phyloP scores from a whole-genome alignment of 2,888 invertebrate species.

The Volucella inanis region DNA sequence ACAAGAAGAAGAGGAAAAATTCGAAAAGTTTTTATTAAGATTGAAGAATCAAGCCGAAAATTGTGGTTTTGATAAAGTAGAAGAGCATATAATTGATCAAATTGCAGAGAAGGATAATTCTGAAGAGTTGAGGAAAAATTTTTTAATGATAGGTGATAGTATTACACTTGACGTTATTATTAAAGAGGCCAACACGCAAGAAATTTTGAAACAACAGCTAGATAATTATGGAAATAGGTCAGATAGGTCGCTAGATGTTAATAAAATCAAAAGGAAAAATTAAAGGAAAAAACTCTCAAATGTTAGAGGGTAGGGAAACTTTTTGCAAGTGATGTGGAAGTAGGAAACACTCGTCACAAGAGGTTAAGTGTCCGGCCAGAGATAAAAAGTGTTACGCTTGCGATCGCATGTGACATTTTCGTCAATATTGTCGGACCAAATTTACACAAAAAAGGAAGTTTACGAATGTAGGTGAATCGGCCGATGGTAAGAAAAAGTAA shows the following conservation, averaged over 20 bases:
- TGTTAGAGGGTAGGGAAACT: not conserved
- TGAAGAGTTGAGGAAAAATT: constrained; percentile 39
- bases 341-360: constrained; percentile 23
- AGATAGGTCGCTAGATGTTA: constrained; percentile 8
- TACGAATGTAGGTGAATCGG: too few relatives aligned
- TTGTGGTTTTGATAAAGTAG: constrained; percentile 77
- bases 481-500: constrained; percentile 24
- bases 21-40: constrained; percentile 77
- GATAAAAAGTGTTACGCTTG: constrained; percentile 24
- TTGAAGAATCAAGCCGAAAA: constrained; percentile 77
- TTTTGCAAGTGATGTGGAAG: constrained; percentile 15
- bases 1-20: constrained; percentile 76
- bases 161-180: constrained; percentile 23
- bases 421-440: constrained; percentile 24
- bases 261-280: constrained; percentile 1
- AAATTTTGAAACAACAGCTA: constrained; percentile 22
- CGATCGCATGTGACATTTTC: constrained; percentile 21
- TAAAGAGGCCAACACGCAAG: constrained; percentile 26
- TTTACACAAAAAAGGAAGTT: constrained; percentile 2
- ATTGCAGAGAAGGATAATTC: constrained; percentile 76
- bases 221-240: constrained; percentile 11
- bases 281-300: not conserved
- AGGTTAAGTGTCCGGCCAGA: too few relatives aligned
- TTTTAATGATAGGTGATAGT: constrained; percentile 23
- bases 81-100: constrained; percentile 76